Conservation (phyloP, 2,888 invertebrate species). For the Drosophila picticornis region DNA sequence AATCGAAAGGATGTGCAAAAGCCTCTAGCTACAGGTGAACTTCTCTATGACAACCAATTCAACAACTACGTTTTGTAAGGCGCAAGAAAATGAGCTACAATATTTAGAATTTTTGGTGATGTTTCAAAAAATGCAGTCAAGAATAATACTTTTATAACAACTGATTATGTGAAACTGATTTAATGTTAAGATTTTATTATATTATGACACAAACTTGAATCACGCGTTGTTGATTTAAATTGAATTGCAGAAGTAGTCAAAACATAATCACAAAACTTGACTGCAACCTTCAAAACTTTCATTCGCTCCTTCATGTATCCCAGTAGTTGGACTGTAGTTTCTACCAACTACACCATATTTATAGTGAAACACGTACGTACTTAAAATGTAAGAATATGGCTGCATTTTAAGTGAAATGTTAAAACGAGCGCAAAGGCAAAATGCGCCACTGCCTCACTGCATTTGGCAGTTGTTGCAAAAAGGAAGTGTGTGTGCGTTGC, state of each 20-base stretch:
- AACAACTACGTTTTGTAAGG: background rate
- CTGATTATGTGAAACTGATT: too few relatives aligned
- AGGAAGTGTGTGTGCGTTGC: conserved; percentile 38
- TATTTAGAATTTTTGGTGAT: background rate
- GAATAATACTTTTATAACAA: background rate
- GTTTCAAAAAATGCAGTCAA: background rate
- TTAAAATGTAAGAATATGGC: conserved; percentile 54
- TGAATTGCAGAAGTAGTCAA: background rate
- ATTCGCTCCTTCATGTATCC: background rate
- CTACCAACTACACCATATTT: conserved; percentile 1
- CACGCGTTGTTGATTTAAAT: background rate
- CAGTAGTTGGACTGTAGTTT: conserved; percentile 26
- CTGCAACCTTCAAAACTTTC: background rate
- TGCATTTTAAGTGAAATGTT: conserved; percentile 50
- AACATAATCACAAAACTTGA: background rate
- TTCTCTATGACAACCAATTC: conserved; percentile 17
- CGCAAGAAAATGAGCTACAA: background rate
- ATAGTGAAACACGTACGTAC: conserved; percentile 41
- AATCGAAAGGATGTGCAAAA: conserved; percentile 42
- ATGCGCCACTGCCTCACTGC: conserved; percentile 32
- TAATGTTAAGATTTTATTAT: background rate
- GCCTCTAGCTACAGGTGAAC: conserved; percentile 35
- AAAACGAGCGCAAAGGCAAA: conserved; percentile 34
- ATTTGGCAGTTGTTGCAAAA: conserved; percentile 4
- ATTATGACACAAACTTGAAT: background rate